phyloP scores from a whole-genome alignment of 2,797 vertebrate genomes.

The Melopsittacus undulatus region DNA sequence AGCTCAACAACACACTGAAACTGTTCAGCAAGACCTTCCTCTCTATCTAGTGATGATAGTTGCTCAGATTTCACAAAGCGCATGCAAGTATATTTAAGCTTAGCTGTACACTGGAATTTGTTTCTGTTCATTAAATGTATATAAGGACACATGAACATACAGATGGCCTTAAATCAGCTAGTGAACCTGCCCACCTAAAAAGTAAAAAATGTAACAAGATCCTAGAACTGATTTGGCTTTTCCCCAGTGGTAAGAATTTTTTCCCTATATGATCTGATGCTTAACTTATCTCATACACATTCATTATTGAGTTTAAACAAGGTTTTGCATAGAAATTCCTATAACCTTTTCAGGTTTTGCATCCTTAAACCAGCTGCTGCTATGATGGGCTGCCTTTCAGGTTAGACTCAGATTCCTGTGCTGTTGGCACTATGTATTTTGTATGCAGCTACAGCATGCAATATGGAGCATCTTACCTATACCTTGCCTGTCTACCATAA shows the following conservation, averaged over 20 bases:
- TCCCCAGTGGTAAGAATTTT: background rate
- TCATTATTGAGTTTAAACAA: background rate
- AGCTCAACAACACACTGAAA: background rate
- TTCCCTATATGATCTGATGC: accelerated
- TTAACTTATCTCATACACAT: background rate
- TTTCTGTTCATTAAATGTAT: background rate
- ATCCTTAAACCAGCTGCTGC: background rate
- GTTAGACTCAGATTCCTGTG: background rate
- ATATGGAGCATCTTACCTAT: background rate
- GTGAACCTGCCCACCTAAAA: background rate
- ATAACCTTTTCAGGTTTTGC: background rate
- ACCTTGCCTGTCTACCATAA: background rate
- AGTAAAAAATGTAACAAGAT: background rate
- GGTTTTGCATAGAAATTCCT: background rate
- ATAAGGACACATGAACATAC: background rate
- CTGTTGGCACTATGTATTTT: background rate
- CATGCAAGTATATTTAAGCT: background rate
- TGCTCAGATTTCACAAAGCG: background rate
- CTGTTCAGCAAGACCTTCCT: background rate
- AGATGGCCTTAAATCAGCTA: background rate
- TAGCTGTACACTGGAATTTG: background rate
- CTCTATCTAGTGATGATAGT: background rate
- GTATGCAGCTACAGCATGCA: constrained; percentile 4
- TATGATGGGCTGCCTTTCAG: background rate
- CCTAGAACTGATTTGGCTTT: background rate